Evolutionary conservation across 2,113 vertebrate species (phyloP).

Genomic region (Gambusia holbrooki): DNA sequence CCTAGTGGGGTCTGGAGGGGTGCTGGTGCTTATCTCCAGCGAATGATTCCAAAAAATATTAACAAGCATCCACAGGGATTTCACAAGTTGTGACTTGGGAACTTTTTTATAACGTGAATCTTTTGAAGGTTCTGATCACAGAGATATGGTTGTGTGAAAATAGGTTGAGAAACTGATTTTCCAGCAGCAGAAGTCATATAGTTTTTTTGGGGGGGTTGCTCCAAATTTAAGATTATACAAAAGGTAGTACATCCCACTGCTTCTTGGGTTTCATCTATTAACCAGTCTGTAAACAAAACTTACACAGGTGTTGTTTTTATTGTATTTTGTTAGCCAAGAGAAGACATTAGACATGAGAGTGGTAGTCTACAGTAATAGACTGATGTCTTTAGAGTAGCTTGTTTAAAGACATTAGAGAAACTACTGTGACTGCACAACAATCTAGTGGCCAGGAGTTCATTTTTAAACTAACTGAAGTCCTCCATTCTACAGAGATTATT

Average conservation of each 20-base stretch:
- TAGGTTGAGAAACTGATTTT: not conserved
- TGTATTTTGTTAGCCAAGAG: not conserved
- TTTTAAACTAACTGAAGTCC: not conserved
- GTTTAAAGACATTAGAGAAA: too few species aligned
- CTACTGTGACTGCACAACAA: too few species aligned
- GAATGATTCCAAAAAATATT: too few species aligned
- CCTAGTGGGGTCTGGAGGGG: too few species aligned
- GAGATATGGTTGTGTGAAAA: not conserved
- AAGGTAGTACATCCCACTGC: not conserved
- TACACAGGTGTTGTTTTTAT: not conserved
- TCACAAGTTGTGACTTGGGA: too few species aligned
- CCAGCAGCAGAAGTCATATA: not conserved
- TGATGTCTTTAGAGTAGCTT: too few species aligned
- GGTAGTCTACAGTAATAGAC: too few species aligned
- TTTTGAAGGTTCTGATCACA: too few species aligned
- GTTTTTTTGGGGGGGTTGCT: not conserved
- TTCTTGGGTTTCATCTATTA: not conserved
- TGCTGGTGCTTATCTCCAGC: too few species aligned
- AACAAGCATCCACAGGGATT: too few species aligned
- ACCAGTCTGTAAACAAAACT: not conserved
- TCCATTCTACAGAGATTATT: not conserved
- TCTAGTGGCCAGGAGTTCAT: not conserved
- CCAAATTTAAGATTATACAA: not conserved
- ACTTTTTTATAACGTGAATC: too few species aligned
- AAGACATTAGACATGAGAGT: too few species aligned